A percentile compares a stretch with the other conserved stretches of the same genome.
These are phyloP conservation scores for Bombus consobrinus DNA, from an alignment of 1,140 invertebrate genomes.

Conservation along the genomic window DNA sequence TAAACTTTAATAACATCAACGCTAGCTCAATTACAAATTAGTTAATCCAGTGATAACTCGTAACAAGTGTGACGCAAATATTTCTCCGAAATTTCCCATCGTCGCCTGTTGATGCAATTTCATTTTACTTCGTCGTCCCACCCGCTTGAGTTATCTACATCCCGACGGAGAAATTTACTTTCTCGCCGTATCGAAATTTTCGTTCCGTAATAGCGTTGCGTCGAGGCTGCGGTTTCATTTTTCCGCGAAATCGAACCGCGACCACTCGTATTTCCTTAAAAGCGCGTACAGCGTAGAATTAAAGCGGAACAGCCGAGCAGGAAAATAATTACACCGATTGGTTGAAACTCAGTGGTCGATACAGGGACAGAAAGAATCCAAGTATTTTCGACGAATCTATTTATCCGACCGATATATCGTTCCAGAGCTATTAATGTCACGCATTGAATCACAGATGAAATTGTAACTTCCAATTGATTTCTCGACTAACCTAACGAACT, in stretches of 20 bases:
- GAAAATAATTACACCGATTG: not conserved
- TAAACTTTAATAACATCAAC: slow-evolving; percentile 24
- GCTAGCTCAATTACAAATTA: slow-evolving; percentile 35
- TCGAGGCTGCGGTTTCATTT: not conserved
- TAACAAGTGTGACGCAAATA: not conserved
- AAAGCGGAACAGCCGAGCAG: not conserved
- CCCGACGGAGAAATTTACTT: not conserved
- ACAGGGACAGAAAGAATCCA: not conserved
- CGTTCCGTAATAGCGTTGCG: not conserved
- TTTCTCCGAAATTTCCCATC: slow-evolving; percentile 29
- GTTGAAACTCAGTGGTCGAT: not conserved
- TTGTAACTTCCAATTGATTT: slow-evolving; percentile 26
- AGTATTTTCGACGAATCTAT: not conserved
- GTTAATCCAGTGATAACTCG: slow-evolving; percentile 29
- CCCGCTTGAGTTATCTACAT: not conserved
- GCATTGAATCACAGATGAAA: slow-evolving; percentile 22
- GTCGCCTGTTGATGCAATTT: slow-evolving; percentile 7
- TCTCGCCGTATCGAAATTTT: slow-evolving; percentile 1
- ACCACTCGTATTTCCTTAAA: not conserved
- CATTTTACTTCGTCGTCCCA: not conserved
- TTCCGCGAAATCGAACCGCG: not conserved
- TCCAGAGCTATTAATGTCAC: not conserved
- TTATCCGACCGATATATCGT: not conserved
- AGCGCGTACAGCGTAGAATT: not conserved
- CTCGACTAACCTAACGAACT: not conserved